A percentile compares a stretch with the other conserved stretches of the same genome.
Conservation (phyloP, 1,140 invertebrate species). For the Xylocopa sonorina region DNA sequence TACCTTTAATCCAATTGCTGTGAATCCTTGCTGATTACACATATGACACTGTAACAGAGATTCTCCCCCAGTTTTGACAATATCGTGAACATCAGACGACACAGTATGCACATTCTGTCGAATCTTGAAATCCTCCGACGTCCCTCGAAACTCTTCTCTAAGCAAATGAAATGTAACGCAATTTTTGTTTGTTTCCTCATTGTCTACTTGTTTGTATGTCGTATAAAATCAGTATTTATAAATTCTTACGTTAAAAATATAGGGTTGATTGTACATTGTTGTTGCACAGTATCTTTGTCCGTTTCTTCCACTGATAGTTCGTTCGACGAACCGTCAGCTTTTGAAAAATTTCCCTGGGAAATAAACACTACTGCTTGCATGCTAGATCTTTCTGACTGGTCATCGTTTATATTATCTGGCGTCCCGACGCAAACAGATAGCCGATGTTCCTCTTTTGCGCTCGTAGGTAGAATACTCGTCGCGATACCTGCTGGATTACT, state of each 20-base stretch:
- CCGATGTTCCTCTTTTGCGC: conserved; percentile 62
- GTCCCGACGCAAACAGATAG: conserved; percentile 50
- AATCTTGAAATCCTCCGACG: conserved; percentile 81
- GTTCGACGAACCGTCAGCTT: conserved; percentile 63
- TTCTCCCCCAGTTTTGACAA: conserved; percentile 42
- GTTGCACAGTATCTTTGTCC: background rate
- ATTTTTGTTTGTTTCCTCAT: background rate
- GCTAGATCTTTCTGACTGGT: conserved; percentile 39
- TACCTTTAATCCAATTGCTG: conserved; percentile 63
- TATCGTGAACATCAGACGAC: background rate
- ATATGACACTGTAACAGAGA: conserved; percentile 71
- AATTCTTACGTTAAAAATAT: conserved; percentile 49
- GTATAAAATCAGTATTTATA: background rate
- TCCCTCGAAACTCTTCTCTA: conserved; percentile 81
- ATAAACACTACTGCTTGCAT: conserved; percentile 58
- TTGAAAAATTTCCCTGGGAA: conserved; percentile 56
- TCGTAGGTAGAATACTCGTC: conserved; percentile 76
- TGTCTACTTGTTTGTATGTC: background rate
- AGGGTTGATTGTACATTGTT: conserved; percentile 21
- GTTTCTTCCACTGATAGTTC: conserved; percentile 45
- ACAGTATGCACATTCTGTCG: conserved; percentile 70
- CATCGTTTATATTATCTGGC: conserved; percentile 34
- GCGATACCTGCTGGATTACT: conserved; percentile 71
- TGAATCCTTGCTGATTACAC: conserved; percentile 69
- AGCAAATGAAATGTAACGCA: conserved; percentile 76